A percentile compares a stretch with the other conserved stretches of the same genome.
phyloP scores from a whole-genome alignment of 2,888 invertebrate genomes.

The Tenthredo mesomela region DNA sequence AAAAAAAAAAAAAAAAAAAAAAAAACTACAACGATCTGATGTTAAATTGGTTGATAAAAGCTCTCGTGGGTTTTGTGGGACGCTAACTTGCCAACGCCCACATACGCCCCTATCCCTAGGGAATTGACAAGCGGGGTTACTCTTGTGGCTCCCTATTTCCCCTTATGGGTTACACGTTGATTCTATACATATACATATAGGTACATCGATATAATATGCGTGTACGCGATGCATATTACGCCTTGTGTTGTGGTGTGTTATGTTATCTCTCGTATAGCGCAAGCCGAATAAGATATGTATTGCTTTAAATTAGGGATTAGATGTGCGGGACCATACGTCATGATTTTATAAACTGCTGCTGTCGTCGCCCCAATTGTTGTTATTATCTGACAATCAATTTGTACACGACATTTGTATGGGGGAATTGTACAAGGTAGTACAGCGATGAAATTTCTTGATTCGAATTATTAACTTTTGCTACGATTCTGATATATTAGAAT shows the following conservation, averaged over 20 bases:
- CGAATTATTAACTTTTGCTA: too few relatives aligned
- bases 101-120: conserved; percentile 53
- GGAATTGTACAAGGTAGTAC: background rate
- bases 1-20: too few relatives aligned
- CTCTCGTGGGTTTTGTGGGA: conserved; percentile 46
- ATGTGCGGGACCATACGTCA: conserved; percentile 30
- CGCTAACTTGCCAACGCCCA: conserved; percentile 47
- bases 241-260: too few relatives aligned
- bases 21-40: background rate
- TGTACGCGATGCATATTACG: background rate
- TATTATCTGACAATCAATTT: background rate
- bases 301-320: conserved; percentile 7
- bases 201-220: background rate
- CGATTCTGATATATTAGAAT: background rate
- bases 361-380: background rate
- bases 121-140: background rate
- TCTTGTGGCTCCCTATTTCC: background rate
- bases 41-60: conserved; percentile 43
- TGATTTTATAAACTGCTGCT: background rate
- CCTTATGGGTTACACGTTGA: background rate
- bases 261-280: too few relatives aligned
- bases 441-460: too few relatives aligned
- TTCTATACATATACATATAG: background rate
- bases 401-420: background rate
- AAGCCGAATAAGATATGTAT: conserved; percentile 17